These are phyloP conservation scores for Atherinomorus stipes DNA, from an alignment of 2,113 vertebrate genomes.

Conservation along the genomic window DNA sequence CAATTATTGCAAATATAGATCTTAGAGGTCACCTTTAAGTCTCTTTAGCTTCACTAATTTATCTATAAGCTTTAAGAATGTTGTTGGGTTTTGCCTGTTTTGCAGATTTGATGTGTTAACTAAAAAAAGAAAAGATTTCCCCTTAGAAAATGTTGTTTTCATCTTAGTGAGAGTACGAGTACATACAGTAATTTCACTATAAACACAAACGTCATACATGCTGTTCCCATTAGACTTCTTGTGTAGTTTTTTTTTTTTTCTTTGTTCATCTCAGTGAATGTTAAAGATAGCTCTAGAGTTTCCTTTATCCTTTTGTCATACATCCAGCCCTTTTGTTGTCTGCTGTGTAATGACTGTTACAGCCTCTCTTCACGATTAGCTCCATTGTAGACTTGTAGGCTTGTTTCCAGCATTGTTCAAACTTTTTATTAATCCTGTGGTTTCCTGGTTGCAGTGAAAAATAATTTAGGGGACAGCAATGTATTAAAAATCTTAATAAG, in stretches of 20 bases:
- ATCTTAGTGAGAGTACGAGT: not conserved
- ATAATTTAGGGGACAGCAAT: constrained; percentile 15
- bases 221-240: too few species aligned
- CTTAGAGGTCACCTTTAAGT: too few species aligned
- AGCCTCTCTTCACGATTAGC: not conserved
- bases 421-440: not conserved
- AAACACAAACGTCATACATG: not conserved
- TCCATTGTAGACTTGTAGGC: constrained; percentile 9
- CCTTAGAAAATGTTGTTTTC: too few species aligned
- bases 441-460: constrained; percentile 25
- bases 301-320: constrained; percentile 14
- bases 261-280: not conserved
- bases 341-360: constrained; percentile 2
- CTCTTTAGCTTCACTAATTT: too few species aligned
- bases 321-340: constrained; percentile 10
- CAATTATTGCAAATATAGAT: too few species aligned
- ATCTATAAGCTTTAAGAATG: too few species aligned
- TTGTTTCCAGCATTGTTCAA: constrained; percentile 26
- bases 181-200: not conserved
- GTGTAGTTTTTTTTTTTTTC: not conserved
- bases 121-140: too few species aligned
- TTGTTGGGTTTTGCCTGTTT: too few species aligned
- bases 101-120: too few species aligned
- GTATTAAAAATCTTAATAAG: too few species aligned
- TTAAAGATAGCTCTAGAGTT: not conserved